Evolutionary conservation across 2,888 invertebrate species (phyloP).

Genomic region (Cantharis rufa): DNA sequence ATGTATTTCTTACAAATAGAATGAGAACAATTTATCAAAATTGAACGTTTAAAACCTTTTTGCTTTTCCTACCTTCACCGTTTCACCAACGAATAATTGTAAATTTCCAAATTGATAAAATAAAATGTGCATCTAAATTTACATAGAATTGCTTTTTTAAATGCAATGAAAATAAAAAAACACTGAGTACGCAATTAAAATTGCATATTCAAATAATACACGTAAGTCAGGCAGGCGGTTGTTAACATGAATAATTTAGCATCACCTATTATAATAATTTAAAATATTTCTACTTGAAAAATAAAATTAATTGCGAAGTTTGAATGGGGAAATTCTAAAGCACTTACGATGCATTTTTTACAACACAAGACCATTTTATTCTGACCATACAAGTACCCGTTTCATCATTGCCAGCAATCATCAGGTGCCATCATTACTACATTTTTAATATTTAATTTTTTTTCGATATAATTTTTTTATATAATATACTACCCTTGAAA

Average conservation of each 20-base stretch:
- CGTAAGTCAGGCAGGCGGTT: background rate
- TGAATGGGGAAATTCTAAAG: background rate
- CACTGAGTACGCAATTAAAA: background rate
- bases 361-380: background rate
- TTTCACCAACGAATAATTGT: background rate
- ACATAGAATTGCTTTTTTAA: background rate
- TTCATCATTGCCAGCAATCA: background rate
- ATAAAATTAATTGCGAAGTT: background rate
- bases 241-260: background rate
- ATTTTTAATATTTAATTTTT: background rate
- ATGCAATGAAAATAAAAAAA: background rate
- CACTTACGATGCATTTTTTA: background rate
- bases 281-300: background rate
- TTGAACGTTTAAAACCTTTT: constrained; percentile 26
- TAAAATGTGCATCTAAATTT: background rate
- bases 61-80: background rate
- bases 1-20: constrained; percentile 29
- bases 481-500: background rate
- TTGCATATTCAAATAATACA: background rate
- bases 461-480: background rate
- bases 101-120: background rate
- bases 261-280: background rate
- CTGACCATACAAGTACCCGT: background rate
- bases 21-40: constrained; percentile 34
- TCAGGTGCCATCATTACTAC: background rate